A percentile compares a stretch with the other conserved stretches of the same genome.
These are phyloP conservation scores for Siniperca chuatsi DNA, from an alignment of 2,113 vertebrate genomes.

Conservation along the genomic window DNA sequence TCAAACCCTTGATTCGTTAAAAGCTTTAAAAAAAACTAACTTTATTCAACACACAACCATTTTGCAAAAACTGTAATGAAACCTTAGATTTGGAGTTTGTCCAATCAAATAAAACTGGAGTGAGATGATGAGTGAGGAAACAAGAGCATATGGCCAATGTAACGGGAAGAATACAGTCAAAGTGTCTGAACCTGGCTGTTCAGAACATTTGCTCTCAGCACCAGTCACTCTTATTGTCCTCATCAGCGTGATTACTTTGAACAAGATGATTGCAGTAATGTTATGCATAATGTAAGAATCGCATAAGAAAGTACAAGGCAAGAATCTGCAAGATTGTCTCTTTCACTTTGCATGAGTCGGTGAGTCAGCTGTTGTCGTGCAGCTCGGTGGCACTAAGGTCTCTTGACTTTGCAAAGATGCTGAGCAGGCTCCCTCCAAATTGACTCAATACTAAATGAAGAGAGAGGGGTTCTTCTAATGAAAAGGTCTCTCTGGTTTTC, in stretches of 20 bases:
- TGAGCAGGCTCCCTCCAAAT: slow-evolving; percentile 56
- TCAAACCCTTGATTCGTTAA: neutral
- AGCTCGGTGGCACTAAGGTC: slow-evolving; percentile 30
- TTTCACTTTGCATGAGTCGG: slow-evolving; percentile 40
- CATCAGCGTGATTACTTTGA: slow-evolving; percentile 49
- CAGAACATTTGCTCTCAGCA: slow-evolving; percentile 29
- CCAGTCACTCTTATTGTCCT: slow-evolving; percentile 33
- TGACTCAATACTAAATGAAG: slow-evolving; percentile 46
- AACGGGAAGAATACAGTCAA: slow-evolving; percentile 2
- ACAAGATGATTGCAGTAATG: slow-evolving; percentile 30
- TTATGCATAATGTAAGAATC: slow-evolving; percentile 36
- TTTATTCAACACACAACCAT: neutral
- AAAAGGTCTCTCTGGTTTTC: slow-evolving; percentile 28
- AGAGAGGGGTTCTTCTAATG: slow-evolving; percentile 8
- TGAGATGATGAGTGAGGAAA: slow-evolving; percentile 22
- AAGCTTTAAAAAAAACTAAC: slow-evolving; percentile 23
- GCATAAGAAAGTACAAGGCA: neutral
- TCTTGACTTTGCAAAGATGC: slow-evolving; percentile 54
- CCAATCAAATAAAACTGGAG: slow-evolving; percentile 23
- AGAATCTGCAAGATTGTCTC: slow-evolving; percentile 23
- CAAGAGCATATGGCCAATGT: slow-evolving; percentile 27
- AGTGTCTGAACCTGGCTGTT: slow-evolving; percentile 25
- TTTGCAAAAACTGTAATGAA: neutral
- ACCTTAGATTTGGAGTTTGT: slow-evolving; percentile 15
- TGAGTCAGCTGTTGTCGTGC: slow-evolving; percentile 62